Percentiles rank a stretch among this genome's conserved stretches.
Conservation (phyloP, 2,888 invertebrate genomes). For the Mimumesa dahlbomi region DNA sequence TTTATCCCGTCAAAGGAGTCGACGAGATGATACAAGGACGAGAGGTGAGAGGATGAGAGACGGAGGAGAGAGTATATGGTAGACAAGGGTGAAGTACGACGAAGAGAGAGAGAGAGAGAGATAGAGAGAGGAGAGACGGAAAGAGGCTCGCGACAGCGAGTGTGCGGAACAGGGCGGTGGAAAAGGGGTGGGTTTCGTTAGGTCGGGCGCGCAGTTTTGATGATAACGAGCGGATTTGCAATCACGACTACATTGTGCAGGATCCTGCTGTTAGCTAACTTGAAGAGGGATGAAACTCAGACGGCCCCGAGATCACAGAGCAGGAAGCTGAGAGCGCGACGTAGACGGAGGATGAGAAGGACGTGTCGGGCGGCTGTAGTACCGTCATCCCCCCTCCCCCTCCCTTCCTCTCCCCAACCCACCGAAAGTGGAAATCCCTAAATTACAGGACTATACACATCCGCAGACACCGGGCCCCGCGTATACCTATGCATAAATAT, state of each 20-base stretch:
- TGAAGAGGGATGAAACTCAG: constrained; percentile 75
- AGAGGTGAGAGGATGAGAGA: neutral
- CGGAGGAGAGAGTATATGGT: neutral
- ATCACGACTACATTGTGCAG: constrained; percentile 77
- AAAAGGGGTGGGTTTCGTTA: constrained; percentile 62
- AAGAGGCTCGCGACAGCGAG: neutral
- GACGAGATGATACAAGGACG: neutral
- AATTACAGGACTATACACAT: constrained; percentile 62
- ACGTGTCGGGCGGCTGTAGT: constrained; percentile 19
- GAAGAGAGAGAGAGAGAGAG: too few relatives aligned
- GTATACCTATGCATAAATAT: constrained; percentile 38
- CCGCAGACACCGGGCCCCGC: constrained; percentile 13
- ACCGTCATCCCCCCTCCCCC: neutral
- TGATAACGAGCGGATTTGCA: constrained; percentile 79
- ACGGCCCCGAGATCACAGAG: constrained; percentile 74
- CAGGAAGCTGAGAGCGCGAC: constrained; percentile 63
- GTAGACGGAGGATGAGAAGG: constrained; percentile 48
- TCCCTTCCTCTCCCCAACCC: constrained; percentile 1
- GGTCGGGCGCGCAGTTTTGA: constrained; percentile 71
- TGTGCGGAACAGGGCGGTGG: neutral
- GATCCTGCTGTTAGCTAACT: constrained; percentile 74
- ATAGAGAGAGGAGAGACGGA: neutral
- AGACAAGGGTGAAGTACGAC: neutral
- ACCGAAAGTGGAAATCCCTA: constrained; percentile 62
- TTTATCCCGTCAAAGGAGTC: neutral